Evolutionary conservation across 2,888 invertebrate species (phyloP).

Genomic region (Agrochola circellaris): DNA sequence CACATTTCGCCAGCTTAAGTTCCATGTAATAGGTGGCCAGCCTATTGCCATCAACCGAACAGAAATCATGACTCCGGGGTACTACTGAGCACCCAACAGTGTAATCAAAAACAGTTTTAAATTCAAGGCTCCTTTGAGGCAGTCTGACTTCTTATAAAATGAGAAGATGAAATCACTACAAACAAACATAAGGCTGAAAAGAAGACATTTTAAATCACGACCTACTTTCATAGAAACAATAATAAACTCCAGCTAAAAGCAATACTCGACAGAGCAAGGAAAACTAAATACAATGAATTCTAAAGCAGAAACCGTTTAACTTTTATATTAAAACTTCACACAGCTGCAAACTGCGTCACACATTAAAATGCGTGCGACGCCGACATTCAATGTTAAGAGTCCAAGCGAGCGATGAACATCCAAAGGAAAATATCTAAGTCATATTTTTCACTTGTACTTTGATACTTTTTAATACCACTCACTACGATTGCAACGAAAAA

Average conservation of each 20-base stretch:
- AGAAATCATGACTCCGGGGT: background rate
- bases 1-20: background rate
- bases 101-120: background rate
- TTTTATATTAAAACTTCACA: conserved; percentile 43
- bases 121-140: background rate
- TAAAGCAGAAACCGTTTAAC: conserved; percentile 42
- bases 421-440: conserved; percentile 42
- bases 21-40: too few species aligned
- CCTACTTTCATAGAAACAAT: conserved; percentile 11
- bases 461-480: conserved; percentile 57
- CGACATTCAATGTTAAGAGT: conserved; percentile 37
- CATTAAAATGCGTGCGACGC: conserved; percentile 34
- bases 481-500: conserved; percentile 52
- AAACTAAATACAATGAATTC: conserved; percentile 37
- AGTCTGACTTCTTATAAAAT: background rate
- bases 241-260: conserved; percentile 24
- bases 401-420: conserved; percentile 34
- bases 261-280: conserved; percentile 1
- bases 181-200: background rate
- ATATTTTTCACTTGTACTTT: conserved; percentile 49
- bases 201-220: conserved; percentile 2
- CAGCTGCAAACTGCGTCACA: conserved; percentile 18
- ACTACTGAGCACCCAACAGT: background rate
- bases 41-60: background rate
- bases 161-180: background rate